phyloP scores from a whole-genome alignment of 2,113 vertebrate species.

The Miniopterus natalensis region DNA sequence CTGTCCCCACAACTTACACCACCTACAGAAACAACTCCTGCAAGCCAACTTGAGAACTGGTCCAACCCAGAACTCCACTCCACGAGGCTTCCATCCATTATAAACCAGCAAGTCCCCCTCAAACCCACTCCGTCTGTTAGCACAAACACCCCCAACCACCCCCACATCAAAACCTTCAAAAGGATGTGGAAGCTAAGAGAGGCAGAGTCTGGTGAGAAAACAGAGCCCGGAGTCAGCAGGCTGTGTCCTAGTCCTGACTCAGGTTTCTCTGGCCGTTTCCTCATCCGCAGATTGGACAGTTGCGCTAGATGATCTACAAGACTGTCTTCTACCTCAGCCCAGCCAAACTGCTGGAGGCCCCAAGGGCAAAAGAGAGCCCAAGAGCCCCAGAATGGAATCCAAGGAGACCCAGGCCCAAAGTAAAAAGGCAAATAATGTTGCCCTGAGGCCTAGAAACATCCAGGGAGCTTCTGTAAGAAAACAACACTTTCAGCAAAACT shows the following conservation, averaged over 20 bases:
- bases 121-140: not conserved
- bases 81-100: fast-evolving
- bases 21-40: not conserved
- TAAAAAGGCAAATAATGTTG: not conserved
- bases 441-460: not conserved
- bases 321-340: not conserved
- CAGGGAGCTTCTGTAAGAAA: not conserved
- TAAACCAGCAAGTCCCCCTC: not conserved
- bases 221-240: not conserved
- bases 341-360: not conserved
- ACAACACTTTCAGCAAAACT: not conserved
- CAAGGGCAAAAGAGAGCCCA: not conserved
- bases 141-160: not conserved
- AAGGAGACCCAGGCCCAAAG: not conserved
- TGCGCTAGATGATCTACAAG: no score
- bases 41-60: not conserved
- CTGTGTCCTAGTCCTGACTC: not conserved
- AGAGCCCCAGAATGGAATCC: not conserved
- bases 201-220: not conserved
- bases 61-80: not conserved
- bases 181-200: not conserved
- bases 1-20: not conserved
- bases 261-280: not conserved
- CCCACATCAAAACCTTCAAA: constrained; percentile 7
- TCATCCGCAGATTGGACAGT: not conserved